Evolutionary conservation across 2,113 vertebrate genomes (phyloP), one percentile per base, ranked within the genome.

Genomic region (Amia ocellicauda): DNA sequence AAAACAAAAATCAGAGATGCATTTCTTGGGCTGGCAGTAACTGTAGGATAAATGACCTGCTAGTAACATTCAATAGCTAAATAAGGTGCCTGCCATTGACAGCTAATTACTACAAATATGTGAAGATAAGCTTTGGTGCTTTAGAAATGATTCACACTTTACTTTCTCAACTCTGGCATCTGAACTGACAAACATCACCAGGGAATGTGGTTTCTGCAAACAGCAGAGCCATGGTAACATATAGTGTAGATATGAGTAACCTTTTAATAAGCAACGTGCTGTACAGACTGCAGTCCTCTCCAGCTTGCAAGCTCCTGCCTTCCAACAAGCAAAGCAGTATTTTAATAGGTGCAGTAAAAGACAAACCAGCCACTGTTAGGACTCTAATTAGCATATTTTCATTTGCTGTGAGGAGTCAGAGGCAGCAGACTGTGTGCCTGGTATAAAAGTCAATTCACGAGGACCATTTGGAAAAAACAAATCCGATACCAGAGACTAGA

Each of bases 261-360:
- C 58, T 75, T 72, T 69, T 74, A 83, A 79, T 79, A 74, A 78
- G 74, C 50, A 58, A 68, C 52, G 78, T 78, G 76, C 70, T 79
- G 73, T 82, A 64, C 64, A 76, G 62, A 74, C 75, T 74, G 69
- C 82, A 81, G 69, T 70, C 67, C 58, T 50, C 63, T 66, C 62
- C 74, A 49, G 61, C 71, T 76, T 53, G 24, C 64, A 68, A 74
- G 9, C 28, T 62, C 27, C 31, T 43, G 54, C 61, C 60, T 78
- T 64, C 52, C 51, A 64, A 56, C 53, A 64, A 66, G 73, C 58
- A 73, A 67, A 73, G 56, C 68, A 23, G 28, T 75, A 67, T 71
- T 76, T 67, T 61, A 75, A 81, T 61, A 77, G 57, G 40, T 54
- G 29, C 7, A 29, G 28, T 31, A 29, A 61, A 50, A 40, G 41